These are phyloP conservation scores for Entosphenus tridentatus DNA, from an alignment of 2,113 vertebrate species.

Conservation along the genomic window DNA sequence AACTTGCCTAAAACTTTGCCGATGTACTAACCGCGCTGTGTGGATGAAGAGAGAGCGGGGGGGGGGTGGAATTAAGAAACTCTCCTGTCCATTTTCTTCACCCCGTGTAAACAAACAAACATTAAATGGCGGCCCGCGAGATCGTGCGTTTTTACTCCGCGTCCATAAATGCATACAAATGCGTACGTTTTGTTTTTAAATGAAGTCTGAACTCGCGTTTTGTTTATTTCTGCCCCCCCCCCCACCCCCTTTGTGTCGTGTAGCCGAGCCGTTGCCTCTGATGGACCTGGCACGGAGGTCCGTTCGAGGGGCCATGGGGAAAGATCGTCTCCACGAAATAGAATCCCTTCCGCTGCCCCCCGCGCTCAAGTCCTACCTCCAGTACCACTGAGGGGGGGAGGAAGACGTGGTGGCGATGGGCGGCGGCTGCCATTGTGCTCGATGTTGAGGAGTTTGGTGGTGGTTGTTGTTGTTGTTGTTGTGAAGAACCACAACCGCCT, in stretches of 20 bases:
- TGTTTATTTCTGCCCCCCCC: slow-evolving; percentile 8
- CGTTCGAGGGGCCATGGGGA: slow-evolving; percentile 63
- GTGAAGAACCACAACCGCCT: no score
- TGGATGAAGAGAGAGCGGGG: no score
- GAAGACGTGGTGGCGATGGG: no score
- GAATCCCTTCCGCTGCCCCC: slow-evolving; percentile 60
- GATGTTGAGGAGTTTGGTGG: no score
- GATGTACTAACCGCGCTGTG: no score
- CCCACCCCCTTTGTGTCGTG: slow-evolving; percentile 11
- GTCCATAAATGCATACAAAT: not conserved
- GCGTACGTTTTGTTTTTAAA: not conserved
- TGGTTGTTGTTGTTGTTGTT: no score
- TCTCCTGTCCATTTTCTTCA: no score
- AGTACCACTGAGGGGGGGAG: slow-evolving; percentile 58
- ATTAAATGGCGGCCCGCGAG: not conserved
- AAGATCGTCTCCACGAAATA: slow-evolving; percentile 62
- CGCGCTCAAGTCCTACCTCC: slow-evolving; percentile 90
- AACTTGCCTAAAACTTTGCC: no score
- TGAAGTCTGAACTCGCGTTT: not conserved
- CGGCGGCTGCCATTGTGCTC: no score
- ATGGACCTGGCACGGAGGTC: slow-evolving; percentile 89
- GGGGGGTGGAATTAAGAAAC: no score
- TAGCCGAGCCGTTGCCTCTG: slow-evolving; percentile 82
- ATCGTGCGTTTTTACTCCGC: not conserved
- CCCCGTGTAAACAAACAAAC: not conserved